phyloP scores from a whole-genome alignment of 2,888 invertebrate species.

The Germaria angustata region DNA sequence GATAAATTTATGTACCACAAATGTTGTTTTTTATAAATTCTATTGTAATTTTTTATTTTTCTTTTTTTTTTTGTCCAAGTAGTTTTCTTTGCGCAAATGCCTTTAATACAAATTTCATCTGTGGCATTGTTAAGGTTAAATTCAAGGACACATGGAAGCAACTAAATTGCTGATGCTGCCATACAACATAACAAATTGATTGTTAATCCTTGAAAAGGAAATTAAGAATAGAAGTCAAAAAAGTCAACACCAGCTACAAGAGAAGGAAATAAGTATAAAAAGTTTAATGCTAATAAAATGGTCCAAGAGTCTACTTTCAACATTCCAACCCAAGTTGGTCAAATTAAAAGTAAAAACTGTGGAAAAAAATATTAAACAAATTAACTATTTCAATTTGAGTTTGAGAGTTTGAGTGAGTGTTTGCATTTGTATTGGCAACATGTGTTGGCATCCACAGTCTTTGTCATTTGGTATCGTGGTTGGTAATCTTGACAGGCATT shows the following conservation, averaged over 20 bases:
- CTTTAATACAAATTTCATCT: neutral
- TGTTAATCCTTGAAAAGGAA: constrained; percentile 32
- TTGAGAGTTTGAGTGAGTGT: neutral
- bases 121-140: constrained; percentile 8
- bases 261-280: constrained; percentile 24
- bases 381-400: neutral
- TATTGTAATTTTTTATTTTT: no score
- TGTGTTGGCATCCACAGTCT: constrained; percentile 45
- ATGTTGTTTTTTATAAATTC: no score
- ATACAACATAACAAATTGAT: constrained; percentile 38
- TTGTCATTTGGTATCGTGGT: constrained; percentile 60
- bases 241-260: constrained; percentile 39
- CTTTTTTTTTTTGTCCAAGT: no score
- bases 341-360: neutral
- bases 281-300: constrained; percentile 43
- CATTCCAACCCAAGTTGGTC: constrained; percentile 29
- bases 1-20: no score
- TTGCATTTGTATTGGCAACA: constrained; percentile 34
- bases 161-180: neutral
- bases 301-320: constrained; percentile 38
- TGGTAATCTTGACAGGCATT: constrained; percentile 69
- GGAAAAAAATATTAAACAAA: neutral
- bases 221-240: constrained; percentile 34
- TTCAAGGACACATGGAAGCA: constrained; percentile 35
- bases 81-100: neutral